Evolutionary conservation across 2,113 vertebrate genomes (phyloP), one percentile per base, ranked within the genome.

Genomic region (Plectropomus leopardus): DNA sequence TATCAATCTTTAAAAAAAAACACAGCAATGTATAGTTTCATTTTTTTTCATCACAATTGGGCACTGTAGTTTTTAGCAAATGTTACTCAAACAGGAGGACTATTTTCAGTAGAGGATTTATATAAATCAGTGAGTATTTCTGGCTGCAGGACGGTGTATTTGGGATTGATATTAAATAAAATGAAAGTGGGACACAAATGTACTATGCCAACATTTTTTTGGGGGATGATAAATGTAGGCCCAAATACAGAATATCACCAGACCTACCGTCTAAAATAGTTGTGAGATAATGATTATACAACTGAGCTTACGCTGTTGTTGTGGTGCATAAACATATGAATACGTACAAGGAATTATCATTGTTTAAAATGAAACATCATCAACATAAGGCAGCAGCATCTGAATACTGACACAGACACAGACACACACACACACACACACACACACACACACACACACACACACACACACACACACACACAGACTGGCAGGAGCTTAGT

Each of bases 401-500:
- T n/a, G n/a, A n/a, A n/a, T n/a, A n/a, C n/a, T n/a, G n/a, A n/a
- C n/a, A n/a, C n/a, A n/a, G n/a, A n/a, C n/a, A n/a, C n/a, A n/a
- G n/a, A 66, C 44, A 30, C 11, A 24, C 32, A 51, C 66, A 48
- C 19, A 58, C 40, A 21, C 55, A 72, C 5, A 66, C 44, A 30
- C 11, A 24, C 32, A 51, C 66, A 48, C 19, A 58, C 40, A 21
- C 55, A 72, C 5, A 66, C 44, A 30, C 11, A 24, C 32, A 51
- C 66, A 48, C 19, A 58, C 40, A 21, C 55, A 72, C 5, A 66
- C 44, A 30, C 11, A 24, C 32, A 51, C 66, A 48, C 19, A 58
- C 40, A 21, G 48, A 72, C 5, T 17, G 73, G 28, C 21, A 50
- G 21, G 21, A 53, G 57, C 5, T 71, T 58, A 58, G 72, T 92